These are phyloP conservation scores for Macaca mulatta DNA, from an alignment of 2,113 vertebrate species.

Conservation along the genomic window DNA sequence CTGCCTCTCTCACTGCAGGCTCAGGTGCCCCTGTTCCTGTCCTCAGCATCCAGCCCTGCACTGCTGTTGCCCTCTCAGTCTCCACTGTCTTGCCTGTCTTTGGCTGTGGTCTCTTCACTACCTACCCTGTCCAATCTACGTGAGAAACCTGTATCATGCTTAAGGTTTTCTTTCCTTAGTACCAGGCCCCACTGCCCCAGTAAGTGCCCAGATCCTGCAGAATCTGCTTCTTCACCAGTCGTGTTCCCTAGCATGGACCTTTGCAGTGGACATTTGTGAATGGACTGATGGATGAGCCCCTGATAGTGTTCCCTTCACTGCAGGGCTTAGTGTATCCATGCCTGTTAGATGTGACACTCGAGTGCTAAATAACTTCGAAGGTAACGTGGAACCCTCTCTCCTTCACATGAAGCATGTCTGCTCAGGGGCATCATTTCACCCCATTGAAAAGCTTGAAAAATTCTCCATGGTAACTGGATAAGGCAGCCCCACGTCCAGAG, in stretches of 20 bases:
- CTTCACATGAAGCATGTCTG: not conserved
- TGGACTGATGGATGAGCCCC: not conserved
- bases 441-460: not conserved
- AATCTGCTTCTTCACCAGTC: not conserved
- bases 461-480: fast-evolving
- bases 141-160: not conserved
- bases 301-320: not conserved
- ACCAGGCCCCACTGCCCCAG: fast-evolving
- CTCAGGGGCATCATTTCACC: not conserved
- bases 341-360: not conserved
- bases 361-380: not conserved
- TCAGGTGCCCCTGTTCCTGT: not conserved
- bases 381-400: fast-evolving
- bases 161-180: not conserved
- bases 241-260: not conserved
- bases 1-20: not conserved
- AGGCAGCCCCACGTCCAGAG: not conserved
- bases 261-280: not conserved
- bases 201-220: not conserved
- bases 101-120: not conserved
- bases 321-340: not conserved
- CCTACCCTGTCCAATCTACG: not conserved
- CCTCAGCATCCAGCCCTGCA: not conserved
- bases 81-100: not conserved
- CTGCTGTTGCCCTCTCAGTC: not conserved